phyloP scores from a whole-genome alignment of 1,140 invertebrate species.

The Hylyphantes graminicola region DNA sequence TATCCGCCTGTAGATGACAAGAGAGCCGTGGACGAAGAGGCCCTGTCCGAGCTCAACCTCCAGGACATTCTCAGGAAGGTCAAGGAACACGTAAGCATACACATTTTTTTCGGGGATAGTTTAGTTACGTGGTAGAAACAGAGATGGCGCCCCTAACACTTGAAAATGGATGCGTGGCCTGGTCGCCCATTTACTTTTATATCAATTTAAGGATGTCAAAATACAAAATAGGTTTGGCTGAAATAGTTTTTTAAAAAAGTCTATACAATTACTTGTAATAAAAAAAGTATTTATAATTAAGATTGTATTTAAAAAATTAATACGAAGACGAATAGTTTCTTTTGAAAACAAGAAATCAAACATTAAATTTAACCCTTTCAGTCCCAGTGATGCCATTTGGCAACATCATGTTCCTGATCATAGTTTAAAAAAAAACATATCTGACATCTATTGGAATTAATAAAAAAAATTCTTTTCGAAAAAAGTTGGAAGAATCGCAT shows the following conservation, averaged over 20 bases:
- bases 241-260: neutral
- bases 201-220: neutral
- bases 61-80: conserved; percentile 13
- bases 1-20: neutral
- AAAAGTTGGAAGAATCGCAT: no score
- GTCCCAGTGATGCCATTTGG: no score
- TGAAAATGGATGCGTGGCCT: no score
- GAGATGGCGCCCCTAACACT: neutral
- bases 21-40: neutral
- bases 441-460: no score
- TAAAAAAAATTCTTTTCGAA: no score
- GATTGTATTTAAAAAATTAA: no score
- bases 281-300: neutral
- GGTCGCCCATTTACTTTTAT: neutral
- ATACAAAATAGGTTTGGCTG: neutral
- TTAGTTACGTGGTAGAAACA: neutral
- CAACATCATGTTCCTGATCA: no score
- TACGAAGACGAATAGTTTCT: no score
- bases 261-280: neutral
- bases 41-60: conserved; percentile 21
- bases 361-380: no score
- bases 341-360: no score
- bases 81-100: conserved; percentile 25
- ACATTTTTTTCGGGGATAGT: neutral
- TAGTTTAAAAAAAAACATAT: no score